phyloP scores from a whole-genome alignment of 2,888 invertebrate species.

The Cryptocheilus praepositus region DNA sequence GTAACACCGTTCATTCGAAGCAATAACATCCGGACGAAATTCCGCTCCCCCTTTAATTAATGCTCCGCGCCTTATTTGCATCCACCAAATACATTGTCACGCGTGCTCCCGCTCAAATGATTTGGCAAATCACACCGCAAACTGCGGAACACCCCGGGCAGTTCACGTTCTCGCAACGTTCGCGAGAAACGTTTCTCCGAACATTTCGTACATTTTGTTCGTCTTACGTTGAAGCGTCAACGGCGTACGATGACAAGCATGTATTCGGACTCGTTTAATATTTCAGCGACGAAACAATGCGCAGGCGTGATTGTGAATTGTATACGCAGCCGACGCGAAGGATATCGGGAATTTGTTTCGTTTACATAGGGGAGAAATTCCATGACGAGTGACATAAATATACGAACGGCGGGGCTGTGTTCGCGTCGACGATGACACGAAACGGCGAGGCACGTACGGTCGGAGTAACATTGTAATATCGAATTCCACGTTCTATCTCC shows the following conservation, averaged over 20 bases:
- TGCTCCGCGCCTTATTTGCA: conserved; percentile 18
- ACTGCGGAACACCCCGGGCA: too few species aligned
- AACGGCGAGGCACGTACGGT: conserved; percentile 55
- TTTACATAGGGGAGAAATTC: conserved; percentile 9
- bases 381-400: conserved; percentile 7
- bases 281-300: too few species aligned
- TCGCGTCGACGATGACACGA: conserved; percentile 23
- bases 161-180: too few species aligned
- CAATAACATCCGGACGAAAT: conserved; percentile 28
- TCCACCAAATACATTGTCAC: not conserved
- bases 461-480: conserved; percentile 69
- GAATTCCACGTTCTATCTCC: conserved; percentile 63
- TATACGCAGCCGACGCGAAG: too few species aligned
- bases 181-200: too few species aligned
- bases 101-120: conserved; percentile 11
- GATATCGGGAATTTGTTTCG: not conserved
- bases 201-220: too few species aligned
- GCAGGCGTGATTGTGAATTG: too few species aligned
- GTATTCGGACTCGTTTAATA: too few species aligned
- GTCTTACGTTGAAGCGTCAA: too few species aligned
- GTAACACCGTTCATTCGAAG: conserved; percentile 41
- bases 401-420: conserved; percentile 25
- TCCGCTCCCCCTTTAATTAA: conserved; percentile 6
- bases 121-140: not conserved
- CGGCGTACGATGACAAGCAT: too few species aligned